These are phyloP conservation scores for Boloria euphrosyne DNA, from an alignment of 2,888 invertebrate genomes.

Conservation along the genomic window DNA sequence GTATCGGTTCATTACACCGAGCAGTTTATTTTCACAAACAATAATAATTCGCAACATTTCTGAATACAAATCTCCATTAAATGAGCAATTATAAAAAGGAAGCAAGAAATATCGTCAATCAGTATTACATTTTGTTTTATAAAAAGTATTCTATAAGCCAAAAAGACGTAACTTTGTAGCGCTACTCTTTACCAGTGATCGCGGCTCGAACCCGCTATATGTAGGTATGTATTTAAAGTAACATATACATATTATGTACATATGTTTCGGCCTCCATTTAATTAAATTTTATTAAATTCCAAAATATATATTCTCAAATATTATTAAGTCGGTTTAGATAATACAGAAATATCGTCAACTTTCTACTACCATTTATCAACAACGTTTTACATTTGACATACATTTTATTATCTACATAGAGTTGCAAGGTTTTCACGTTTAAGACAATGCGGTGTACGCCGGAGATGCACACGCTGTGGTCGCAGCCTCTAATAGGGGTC, in stretches of 20 bases:
- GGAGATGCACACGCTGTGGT: slow-evolving; percentile 27
- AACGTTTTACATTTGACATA: background rate
- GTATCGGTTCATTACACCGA: slow-evolving; percentile 12
- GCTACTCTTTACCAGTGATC: too few species aligned
- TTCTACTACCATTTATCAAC: too few species aligned
- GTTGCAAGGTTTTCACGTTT: slow-evolving; percentile 13
- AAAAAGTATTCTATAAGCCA: background rate
- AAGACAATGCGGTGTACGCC: slow-evolving; percentile 20
- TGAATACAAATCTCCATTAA: slow-evolving; percentile 17
- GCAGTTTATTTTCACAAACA: slow-evolving; percentile 16
- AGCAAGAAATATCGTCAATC: slow-evolving; percentile 8
- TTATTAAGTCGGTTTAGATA: too few species aligned
- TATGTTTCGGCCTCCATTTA: too few species aligned
- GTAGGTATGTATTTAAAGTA: too few species aligned
- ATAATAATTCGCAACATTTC: slow-evolving; percentile 11
- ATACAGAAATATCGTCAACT: too few species aligned
- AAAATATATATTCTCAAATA: too few species aligned
- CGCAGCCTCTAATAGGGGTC: slow-evolving; percentile 22
- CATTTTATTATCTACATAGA: background rate
- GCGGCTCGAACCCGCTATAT: too few species aligned
- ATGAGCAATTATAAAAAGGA: slow-evolving; percentile 14
- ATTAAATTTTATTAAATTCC: too few species aligned
- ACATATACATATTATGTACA: too few species aligned
- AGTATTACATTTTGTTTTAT: background rate
- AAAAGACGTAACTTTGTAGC: too few species aligned